These are phyloP conservation scores for Parapsyche elsis DNA, from an alignment of 1,140 invertebrate species.

Conservation along the genomic window DNA sequence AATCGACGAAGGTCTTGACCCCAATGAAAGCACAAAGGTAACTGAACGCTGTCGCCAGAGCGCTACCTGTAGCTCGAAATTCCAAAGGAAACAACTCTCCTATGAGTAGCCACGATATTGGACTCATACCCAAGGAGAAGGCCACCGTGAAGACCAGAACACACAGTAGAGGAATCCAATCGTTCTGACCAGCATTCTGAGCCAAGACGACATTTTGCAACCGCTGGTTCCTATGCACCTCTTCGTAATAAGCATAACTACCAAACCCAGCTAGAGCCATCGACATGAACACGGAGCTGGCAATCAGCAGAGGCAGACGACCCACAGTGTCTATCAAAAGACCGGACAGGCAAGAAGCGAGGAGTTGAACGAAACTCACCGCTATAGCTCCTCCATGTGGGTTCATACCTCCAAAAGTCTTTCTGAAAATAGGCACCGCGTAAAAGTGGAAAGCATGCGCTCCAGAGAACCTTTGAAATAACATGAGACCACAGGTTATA, in stretches of 20 bases:
- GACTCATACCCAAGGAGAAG: conserved; percentile 90
- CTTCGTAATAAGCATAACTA: conserved; percentile 82
- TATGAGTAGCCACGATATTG: conserved; percentile 90
- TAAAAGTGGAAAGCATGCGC: conserved; percentile 89
- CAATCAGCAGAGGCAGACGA: conserved; percentile 80
- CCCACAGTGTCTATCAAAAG: conserved; percentile 87
- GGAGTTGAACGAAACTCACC: conserved; percentile 82
- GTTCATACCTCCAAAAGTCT: conserved; percentile 84
- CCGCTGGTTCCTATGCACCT: conserved; percentile 68
- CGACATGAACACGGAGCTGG: conserved; percentile 85
- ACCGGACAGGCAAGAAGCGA: conserved; percentile 82
- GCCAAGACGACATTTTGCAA: conserved; percentile 66
- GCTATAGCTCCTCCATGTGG: conserved; percentile 87
- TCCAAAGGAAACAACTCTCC: conserved; percentile 91
- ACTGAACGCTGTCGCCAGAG: conserved; percentile 86
- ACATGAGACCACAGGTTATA: conserved; percentile 87
- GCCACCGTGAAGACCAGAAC: conserved; percentile 86
- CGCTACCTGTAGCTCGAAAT: conserved; percentile 85
- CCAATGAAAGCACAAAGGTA: conserved; percentile 92
- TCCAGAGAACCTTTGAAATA: conserved; percentile 87
- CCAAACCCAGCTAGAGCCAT: conserved; percentile 84
- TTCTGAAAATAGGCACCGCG: conserved; percentile 83
- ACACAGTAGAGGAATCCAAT: conserved; percentile 86
- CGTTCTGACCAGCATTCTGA: conserved; percentile 69
- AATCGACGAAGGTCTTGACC: conserved; percentile 89